These are phyloP conservation scores for Peromyscus polionotus DNA, from an alignment of 2,113 vertebrate genomes.

Conservation along the genomic window DNA sequence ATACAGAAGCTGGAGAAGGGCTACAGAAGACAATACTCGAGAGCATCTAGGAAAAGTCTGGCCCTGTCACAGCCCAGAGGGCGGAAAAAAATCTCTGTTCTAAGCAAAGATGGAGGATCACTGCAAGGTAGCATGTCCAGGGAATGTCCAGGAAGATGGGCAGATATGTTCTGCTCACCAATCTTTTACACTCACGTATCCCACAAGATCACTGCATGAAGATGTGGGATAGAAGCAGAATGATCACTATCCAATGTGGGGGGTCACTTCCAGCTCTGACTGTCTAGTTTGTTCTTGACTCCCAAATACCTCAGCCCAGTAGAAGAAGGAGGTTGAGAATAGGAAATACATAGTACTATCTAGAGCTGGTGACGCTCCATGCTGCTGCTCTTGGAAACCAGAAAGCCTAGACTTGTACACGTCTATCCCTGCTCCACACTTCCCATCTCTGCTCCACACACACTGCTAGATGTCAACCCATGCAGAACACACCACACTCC, in stretches of 20 bases:
- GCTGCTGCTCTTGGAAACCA: not conserved
- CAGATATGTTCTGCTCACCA: not conserved
- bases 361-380: not conserved
- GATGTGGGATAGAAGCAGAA: not conserved
- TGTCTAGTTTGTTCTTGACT: not conserved
- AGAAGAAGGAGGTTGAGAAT: not conserved
- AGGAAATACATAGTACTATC: not conserved
- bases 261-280: not conserved
- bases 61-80: not conserved
- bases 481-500: no score
- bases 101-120: not conserved
- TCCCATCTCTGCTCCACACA: not conserved
- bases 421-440: not conserved
- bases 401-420: not conserved
- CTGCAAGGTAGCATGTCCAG: not conserved
- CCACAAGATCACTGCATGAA: not conserved
- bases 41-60: not conserved
- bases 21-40: not conserved
- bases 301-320: not conserved
- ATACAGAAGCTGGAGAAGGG: not conserved
- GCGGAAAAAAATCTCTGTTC: not conserved
- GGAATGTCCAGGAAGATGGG: not conserved
- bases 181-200: not conserved
- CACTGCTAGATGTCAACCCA: not conserved
- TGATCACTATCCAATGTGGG: not conserved